A percentile compares a stretch with the other conserved stretches of the same genome.
Conservation (phyloP, 1,140 invertebrate species). For the Pachyrhynchus sulphureomaculatus region DNA sequence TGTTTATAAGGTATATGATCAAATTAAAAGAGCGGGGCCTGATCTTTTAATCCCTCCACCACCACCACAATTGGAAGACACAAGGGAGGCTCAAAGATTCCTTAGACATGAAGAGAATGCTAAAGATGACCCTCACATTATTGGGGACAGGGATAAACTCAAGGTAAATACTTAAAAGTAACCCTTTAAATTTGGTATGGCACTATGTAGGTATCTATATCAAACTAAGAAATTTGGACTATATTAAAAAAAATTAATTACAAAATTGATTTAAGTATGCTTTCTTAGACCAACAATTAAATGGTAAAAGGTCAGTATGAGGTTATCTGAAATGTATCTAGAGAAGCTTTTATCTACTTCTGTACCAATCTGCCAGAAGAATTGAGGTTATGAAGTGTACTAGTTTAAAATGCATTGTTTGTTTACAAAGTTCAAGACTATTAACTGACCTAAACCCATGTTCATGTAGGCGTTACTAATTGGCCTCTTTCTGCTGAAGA, state of each 20-base stretch:
- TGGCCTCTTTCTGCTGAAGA: too few species aligned
- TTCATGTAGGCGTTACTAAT: neutral
- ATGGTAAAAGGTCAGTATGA: too few species aligned
- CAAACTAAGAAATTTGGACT: too few species aligned
- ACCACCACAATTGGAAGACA: conserved; percentile 64
- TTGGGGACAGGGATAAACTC: conserved; percentile 71
- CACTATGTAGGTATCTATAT: too few species aligned
- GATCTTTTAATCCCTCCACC: conserved; percentile 86
- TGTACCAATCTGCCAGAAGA: too few species aligned
- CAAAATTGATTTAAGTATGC: too few species aligned
- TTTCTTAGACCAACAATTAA: too few species aligned
- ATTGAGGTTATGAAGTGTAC: neutral
- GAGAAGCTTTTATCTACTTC: too few species aligned
- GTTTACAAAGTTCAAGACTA: neutral
- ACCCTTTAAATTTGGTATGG: too few species aligned
- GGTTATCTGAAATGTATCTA: too few species aligned
- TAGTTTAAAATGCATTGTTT: neutral
- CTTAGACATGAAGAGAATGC: conserved; percentile 58
- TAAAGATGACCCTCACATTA: conserved; percentile 69
- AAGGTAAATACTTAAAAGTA: conserved; percentile 40
- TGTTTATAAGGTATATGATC: conserved; percentile 81
- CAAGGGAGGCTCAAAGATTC: conserved; percentile 53
- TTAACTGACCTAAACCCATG: neutral
- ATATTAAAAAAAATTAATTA: too few species aligned
- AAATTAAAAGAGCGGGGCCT: conserved; percentile 84